Evolutionary conservation across 2,113 vertebrate genomes (phyloP), one percentile per base, ranked within the genome.

Genomic region (Miniopterus natalensis): DNA sequence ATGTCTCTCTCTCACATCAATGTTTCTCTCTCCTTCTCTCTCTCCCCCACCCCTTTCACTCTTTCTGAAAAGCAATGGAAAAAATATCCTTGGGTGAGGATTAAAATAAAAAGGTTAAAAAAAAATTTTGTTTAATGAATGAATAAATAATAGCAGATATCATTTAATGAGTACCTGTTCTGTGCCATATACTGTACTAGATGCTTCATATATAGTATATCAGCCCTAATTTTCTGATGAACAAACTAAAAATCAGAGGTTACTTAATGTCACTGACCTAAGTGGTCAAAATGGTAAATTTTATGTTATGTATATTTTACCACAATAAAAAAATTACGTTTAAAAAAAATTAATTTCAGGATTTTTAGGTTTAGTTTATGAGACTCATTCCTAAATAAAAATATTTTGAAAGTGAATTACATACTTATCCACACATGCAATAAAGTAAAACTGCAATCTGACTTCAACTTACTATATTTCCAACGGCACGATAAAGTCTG

Each of bases 401-500:
- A 88, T 57, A 94, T 63, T 90, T 47, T 73, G 45, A 92, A 94
- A 95, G 77, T 42, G 84, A 96, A 95, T 85, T 40, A 90, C 15
- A 88, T 3, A 61, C 18, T 42, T 23, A 49, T 18, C 65, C 14
- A 55, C n/a, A 51, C 2, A 79, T 5, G 73, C 23, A 71, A 57
- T 45, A 27, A 27, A 18, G 83, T 73, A 87, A 89, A 95, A 87
- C 27, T 75, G 42, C 31, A 94, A 74, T 63, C 14, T 25, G 71
- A 86, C 14, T 88, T 89, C 68, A 29, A 95, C 98, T 99, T 98
- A 99, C 99, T 98, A 97, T 97, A 40, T 96, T 98, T 95, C 99
- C 99, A 74, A 99, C 98, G 45, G 99, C 99, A 81, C 99, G 99
- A 95, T 99, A 98, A 61, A 99, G 98, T 0, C 98, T 98, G 66